Evolutionary conservation across 2,113 vertebrate genomes (phyloP).

Genomic region (Pygoscelis antarcticus): DNA sequence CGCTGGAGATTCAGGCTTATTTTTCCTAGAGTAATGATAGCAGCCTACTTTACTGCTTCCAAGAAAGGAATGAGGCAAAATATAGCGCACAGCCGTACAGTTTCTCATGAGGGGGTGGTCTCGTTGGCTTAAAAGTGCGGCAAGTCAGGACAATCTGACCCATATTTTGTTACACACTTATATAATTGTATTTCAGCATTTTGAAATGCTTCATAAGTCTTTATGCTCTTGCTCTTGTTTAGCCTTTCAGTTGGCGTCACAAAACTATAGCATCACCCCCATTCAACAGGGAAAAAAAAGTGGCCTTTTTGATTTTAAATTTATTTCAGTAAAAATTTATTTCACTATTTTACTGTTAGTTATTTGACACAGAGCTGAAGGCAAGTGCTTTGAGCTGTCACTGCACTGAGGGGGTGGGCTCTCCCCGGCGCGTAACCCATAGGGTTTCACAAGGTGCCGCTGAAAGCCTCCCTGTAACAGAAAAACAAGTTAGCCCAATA

Average conservation of each 20-base stretch:
- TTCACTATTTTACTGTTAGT: neutral
- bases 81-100: neutral
- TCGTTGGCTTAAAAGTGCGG: constrained; percentile 9
- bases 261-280: neutral
- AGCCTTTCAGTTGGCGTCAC: neutral
- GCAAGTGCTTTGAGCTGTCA: neutral
- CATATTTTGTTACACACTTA: constrained; percentile 27
- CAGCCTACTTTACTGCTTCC: constrained; percentile 18
- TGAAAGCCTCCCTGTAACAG: neutral
- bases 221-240: neutral
- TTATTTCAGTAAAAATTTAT: neutral
- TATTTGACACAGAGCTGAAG: neutral
- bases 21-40: constrained; percentile 15
- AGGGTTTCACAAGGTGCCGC: neutral
- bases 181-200: neutral
- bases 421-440: fast-evolving
- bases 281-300: neutral
- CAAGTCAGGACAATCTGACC: constrained; percentile 46
- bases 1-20: neutral
- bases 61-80: neutral
- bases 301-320: neutral
- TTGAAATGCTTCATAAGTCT: neutral
- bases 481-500: neutral
- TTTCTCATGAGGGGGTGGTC: constrained; percentile 50
- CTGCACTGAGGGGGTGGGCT: neutral